A percentile compares a stretch with the other conserved stretches of the same genome.
Evolutionary conservation across 2,113 vertebrate genomes (phyloP).

Genomic region (Promerops cafer): DNA sequence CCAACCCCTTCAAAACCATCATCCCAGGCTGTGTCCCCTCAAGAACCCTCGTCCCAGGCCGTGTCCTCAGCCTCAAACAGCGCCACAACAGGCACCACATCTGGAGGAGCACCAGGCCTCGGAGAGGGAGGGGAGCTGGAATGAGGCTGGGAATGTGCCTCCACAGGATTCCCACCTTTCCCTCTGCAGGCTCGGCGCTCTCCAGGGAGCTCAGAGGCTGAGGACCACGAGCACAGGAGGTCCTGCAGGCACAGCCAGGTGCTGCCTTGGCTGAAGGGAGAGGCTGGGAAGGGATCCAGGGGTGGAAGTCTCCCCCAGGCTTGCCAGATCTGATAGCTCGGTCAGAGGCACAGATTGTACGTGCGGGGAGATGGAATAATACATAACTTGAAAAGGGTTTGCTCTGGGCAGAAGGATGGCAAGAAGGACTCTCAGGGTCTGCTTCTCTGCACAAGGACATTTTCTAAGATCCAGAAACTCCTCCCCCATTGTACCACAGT

Average conservation of each 20-base stretch:
- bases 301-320: neutral
- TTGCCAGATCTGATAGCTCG: neutral
- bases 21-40: accelerated
- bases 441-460: neutral
- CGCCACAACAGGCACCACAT: accelerated
- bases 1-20: neutral
- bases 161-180: neutral
- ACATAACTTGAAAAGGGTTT: accelerated
- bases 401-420: neutral
- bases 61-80: too few species aligned
- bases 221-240: neutral
- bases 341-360: neutral
- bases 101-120: neutral
- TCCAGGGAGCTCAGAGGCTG: neutral
- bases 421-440: neutral
- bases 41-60: too few species aligned
- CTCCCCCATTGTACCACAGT: accelerated
- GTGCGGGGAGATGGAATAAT: accelerated
- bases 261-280: neutral
- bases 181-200: neutral
- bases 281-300: neutral
- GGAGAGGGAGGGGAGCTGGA: accelerated
- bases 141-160: accelerated
- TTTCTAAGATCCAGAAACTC: neutral
- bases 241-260: neutral